Evolutionary conservation across 2,113 vertebrate genomes (phyloP).

Genomic region (Dipodomys ordii): DNA sequence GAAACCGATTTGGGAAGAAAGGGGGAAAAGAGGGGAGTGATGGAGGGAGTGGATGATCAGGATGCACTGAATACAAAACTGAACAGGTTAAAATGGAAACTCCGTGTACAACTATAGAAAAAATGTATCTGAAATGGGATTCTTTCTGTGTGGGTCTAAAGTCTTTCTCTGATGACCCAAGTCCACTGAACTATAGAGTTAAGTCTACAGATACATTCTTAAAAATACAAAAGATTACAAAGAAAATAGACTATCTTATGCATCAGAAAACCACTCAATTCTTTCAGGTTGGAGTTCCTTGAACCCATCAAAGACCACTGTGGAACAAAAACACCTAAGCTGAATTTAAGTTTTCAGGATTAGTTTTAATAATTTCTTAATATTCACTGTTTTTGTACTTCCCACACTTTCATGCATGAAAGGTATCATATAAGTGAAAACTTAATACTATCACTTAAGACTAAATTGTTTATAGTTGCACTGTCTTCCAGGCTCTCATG

Average conservation of each 20-base stretch:
- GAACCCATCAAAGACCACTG: background rate
- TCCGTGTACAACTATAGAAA: no score
- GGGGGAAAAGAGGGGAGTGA: no score
- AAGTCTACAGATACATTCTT: background rate
- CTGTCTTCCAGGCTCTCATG: background rate
- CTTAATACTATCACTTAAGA: background rate
- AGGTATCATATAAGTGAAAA: background rate
- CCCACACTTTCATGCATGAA: background rate
- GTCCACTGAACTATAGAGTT: background rate
- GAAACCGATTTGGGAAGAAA: no score
- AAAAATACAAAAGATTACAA: background rate
- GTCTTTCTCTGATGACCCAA: background rate
- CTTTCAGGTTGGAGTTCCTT: background rate
- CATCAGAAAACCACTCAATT: background rate
- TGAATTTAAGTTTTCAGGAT: background rate
- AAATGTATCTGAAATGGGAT: no score
- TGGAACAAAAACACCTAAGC: background rate
- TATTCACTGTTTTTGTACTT: background rate
- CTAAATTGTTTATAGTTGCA: background rate
- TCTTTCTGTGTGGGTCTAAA: background rate
- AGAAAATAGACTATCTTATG: background rate
- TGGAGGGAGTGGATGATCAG: no score
- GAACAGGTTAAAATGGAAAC: no score
- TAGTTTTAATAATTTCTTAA: background rate
- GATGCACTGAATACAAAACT: no score